phyloP scores from a whole-genome alignment of 1,140 invertebrate species.

The Ruditapes philippinarum region DNA sequence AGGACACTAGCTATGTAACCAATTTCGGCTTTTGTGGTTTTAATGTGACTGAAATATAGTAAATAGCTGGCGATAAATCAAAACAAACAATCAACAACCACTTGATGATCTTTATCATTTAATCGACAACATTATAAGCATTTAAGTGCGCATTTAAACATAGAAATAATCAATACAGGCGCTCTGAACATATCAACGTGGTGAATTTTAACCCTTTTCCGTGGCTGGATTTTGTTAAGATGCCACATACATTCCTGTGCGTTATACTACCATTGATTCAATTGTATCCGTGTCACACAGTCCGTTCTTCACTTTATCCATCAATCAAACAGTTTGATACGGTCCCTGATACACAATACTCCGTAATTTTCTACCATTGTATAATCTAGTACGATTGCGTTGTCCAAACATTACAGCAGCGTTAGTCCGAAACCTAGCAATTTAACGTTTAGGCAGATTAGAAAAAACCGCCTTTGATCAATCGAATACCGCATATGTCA shows the following conservation, averaged over 20 bases:
- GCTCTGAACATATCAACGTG: neutral
- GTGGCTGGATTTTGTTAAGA: neutral
- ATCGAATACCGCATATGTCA: neutral
- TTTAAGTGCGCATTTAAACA: neutral
- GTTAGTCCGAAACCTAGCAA: constrained; percentile 11
- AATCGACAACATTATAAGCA: neutral
- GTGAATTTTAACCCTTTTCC: neutral
- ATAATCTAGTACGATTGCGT: constrained; percentile 7
- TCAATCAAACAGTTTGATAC: constrained; percentile 18
- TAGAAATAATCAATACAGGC: neutral
- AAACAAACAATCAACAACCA: too few species aligned
- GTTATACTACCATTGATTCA: neutral
- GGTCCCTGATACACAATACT: constrained; percentile 9
- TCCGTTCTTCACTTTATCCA: neutral
- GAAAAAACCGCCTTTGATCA: constrained; percentile 11
- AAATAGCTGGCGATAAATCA: too few species aligned
- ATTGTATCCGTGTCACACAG: neutral
- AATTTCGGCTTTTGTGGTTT: too few species aligned
- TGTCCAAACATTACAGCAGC: constrained; percentile 15
- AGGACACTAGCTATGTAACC: too few species aligned
- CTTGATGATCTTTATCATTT: too few species aligned
- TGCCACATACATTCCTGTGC: neutral
- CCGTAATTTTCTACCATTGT: neutral
- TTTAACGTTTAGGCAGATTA: constrained; percentile 11
- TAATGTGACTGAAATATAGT: too few species aligned